Evolutionary conservation across 1,140 invertebrate genomes (phyloP).

Genomic region (Dendroctonus ponderosae): DNA sequence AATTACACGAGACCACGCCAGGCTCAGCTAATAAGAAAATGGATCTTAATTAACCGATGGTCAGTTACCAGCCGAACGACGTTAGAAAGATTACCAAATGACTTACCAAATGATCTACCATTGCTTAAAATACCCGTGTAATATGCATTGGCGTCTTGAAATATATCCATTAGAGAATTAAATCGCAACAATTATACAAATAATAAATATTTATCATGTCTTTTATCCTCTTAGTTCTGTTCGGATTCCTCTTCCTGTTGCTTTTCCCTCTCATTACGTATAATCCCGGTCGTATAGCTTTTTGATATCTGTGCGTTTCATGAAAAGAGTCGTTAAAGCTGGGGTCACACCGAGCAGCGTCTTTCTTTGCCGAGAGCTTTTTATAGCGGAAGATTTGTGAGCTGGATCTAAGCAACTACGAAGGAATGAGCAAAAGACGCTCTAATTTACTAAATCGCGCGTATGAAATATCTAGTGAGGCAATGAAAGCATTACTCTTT

Average conservation of each 20-base stretch:
- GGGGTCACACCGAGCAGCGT: conserved; percentile 15
- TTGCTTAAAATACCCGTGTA: too few relatives aligned
- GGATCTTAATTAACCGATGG: too few relatives aligned
- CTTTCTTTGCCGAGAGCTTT: conserved; percentile 20
- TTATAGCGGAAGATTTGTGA: conserved; percentile 14
- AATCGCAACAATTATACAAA: conserved; percentile 38
- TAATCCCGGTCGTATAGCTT: conserved; percentile 32
- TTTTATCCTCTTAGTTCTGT: conserved; percentile 32
- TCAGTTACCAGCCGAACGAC: too few relatives aligned
- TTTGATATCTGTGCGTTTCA: conserved; percentile 28
- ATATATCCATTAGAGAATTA: too few relatives aligned
- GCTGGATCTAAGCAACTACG: conserved; percentile 9
- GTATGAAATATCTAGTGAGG: conserved; percentile 39
- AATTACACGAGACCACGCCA: conserved; percentile 2
- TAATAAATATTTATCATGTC: conserved; percentile 42
- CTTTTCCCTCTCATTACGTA: conserved; percentile 32
- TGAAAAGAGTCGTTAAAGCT: conserved; percentile 19
- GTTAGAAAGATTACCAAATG: too few relatives aligned
- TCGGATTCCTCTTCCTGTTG: conserved; percentile 32
- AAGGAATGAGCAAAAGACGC: conserved; percentile 20
- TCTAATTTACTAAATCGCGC: conserved; percentile 44
- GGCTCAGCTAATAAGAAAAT: conserved; percentile 6
- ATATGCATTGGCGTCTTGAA: too few relatives aligned
- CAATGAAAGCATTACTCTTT: conserved; percentile 12
- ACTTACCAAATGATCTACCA: too few relatives aligned